Evolutionary conservation across 1,140 invertebrate genomes (phyloP), one percentile per base, ranked within the genome.

Genomic region (Drosophila malerkotliana): DNA sequence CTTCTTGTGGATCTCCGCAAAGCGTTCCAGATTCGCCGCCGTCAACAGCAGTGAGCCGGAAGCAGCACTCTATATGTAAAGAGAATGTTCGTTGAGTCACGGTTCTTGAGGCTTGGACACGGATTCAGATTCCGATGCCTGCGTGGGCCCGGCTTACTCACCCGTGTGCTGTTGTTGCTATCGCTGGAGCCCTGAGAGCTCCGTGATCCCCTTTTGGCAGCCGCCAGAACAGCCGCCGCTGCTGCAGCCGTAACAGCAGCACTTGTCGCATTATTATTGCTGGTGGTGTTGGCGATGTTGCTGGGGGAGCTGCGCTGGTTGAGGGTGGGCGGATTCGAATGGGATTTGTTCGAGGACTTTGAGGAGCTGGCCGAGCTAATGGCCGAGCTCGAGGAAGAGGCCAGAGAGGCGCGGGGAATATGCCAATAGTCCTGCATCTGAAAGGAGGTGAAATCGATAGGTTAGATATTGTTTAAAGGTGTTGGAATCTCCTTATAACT

Each of bases 81-180:
- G 45, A 71, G 48, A 69, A 51, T 66, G 21, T 62, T 45, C 14
- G 48, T 71, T 79, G 75, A 77, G 77, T 80, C 73, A 80, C 12
- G 21, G 24, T 28, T 44, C 41, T 48, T 28, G 30, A 69, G 45
- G 14, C 12, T 18, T 18, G 44, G 34, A 37, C 34, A 37, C 34
- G 34, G 34, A 37, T 37, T 18, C 15, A 18, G 9, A 47, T 24
- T 47, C 18, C 3, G 15, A 15, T 6, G 28, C 47, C 39, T 32
- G 41, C 37, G 51, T 63, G 61, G 52, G 55, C 37, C 39, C 51
- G 83, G 15, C 53, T 71, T 67, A 85, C 93, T 94, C 93, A 96
- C 96, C 92, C 96, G 95, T 78, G 95, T 96, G 92, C 96, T 95
- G 81, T 95, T 94, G 91, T 95, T 95, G 81, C 94, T 96, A 61